phyloP scores from a whole-genome alignment of 2,113 vertebrate genomes.

The Syngnathus typhle region DNA sequence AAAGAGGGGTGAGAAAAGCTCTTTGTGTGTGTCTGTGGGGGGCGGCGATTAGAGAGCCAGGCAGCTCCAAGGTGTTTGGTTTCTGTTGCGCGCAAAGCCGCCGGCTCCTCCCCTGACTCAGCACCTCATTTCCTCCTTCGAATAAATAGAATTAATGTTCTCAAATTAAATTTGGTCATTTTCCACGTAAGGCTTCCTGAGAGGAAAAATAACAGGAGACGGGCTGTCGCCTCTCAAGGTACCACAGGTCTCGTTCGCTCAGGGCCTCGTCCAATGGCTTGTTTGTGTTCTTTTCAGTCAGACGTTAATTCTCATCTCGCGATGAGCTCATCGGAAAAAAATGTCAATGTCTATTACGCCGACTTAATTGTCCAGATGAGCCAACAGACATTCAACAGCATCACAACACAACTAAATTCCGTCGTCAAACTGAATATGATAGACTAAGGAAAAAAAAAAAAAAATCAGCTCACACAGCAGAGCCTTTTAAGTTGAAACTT shows the following conservation, averaged over 20 bases:
- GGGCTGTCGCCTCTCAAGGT: constrained; percentile 32
- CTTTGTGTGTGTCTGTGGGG: constrained; percentile 39
- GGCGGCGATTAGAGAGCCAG: constrained; percentile 39
- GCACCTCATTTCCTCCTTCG: constrained; percentile 61
- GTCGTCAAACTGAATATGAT: background rate
- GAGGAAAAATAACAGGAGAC: constrained; percentile 50
- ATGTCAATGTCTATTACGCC: constrained; percentile 29
- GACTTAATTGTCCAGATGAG: constrained; percentile 30
- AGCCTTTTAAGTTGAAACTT: constrained; percentile 3
- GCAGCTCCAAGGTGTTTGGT: constrained; percentile 48
- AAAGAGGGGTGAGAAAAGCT: constrained; percentile 31
- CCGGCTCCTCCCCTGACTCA: constrained; percentile 47
- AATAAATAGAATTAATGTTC: constrained; percentile 60
- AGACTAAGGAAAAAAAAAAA: constrained; percentile 17
- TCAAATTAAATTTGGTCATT: constrained; percentile 51
- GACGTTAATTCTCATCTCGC: constrained; percentile 32
- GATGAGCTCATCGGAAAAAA: constrained; percentile 25
- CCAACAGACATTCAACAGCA: constrained; percentile 1
- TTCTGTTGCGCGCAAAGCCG: constrained; percentile 49
- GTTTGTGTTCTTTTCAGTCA: constrained; percentile 34
- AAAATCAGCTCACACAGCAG: constrained; percentile 2
- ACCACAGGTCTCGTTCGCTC: constrained; percentile 25
- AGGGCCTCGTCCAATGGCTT: constrained; percentile 8
- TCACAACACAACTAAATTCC: constrained; percentile 22
- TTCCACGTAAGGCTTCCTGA: constrained; percentile 46